These are phyloP conservation scores for Dreissena rostriformis DNA, from an alignment of 1,140 invertebrate genomes.

Conservation along the genomic window DNA sequence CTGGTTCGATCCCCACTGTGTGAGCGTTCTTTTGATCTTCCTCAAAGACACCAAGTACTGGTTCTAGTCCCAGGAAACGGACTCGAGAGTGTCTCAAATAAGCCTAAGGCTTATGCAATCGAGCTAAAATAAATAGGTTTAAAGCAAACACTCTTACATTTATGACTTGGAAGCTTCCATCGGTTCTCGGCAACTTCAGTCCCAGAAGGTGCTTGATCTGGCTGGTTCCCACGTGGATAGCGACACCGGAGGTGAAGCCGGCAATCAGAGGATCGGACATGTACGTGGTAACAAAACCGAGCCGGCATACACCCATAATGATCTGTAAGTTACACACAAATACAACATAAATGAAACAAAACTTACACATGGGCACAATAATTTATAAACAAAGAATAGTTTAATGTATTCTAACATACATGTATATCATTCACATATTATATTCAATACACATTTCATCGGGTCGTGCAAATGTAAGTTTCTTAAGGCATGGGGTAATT, in stretches of 20 bases:
- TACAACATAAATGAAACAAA: not conserved
- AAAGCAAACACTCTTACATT: slow-evolving; percentile 58
- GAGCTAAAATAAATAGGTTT: no score
- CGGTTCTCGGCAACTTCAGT: slow-evolving; percentile 74
- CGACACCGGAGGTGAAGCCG: slow-evolving; percentile 82
- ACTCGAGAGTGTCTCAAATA: no score
- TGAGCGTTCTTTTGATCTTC: no score
- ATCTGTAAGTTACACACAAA: slow-evolving; percentile 72
- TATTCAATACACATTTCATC: not conserved
- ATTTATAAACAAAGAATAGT: not conserved
- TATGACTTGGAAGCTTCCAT: slow-evolving; percentile 80
- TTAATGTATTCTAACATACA: not conserved
- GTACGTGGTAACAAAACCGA: slow-evolving; percentile 82
- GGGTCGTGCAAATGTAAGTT: not conserved
- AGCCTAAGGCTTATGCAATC: no score
- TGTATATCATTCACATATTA: not conserved
- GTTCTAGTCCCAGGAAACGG: no score
- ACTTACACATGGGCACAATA: not conserved
- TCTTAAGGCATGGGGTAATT: no score
- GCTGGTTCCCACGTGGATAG: slow-evolving; percentile 82
- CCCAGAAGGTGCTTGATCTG: slow-evolving; percentile 82
- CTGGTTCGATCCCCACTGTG: no score
- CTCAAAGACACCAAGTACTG: no score
- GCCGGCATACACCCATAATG: slow-evolving; percentile 78
- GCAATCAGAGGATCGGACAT: slow-evolving; percentile 82